Base-by-base conservation (phyloP, 2,113 vertebrate species). In the Rhabdornis inornatus region DNA sequence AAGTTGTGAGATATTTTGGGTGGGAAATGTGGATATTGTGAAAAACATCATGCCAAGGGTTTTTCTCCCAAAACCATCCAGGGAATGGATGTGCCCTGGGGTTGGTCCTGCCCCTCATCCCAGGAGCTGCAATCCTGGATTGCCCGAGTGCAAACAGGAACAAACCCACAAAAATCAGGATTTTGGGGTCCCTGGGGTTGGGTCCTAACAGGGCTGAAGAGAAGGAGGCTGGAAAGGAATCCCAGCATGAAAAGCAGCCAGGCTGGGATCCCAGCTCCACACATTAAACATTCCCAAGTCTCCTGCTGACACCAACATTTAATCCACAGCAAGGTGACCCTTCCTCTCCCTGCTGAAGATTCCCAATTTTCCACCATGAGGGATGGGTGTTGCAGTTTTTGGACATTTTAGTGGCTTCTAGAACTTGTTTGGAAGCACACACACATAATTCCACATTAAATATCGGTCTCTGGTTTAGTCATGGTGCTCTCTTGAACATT, bases 211-310 rank as follows among this genome's bases (percentile, higher is more conserved):
- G 55, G 23, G 5, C 7, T 16, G 27, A 7, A 15, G 39, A 30
- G 52, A 25, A 66, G 13, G 27, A 5, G 35, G 19, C 16, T 18
- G n/a, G 15, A 7, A 44, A 68, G 23, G 65, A 60, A 80, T 17
- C 8, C 1, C 19, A 24, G 1, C 4, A 4, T 10, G 63, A 9
- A 7, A 42, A 68, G 0, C 0, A 14, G 5, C 7, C 23, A 1
- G 10, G 8, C 16, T 59, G 37, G 52, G 80, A 16, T n/a, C 23
- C 40, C 75, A 12, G n/a, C 60, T 44, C 59, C 28, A 11, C 63
- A 17, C 0, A 0, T 2, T 1, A 2, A 11, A 2, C 2, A 33
- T 13, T 8, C 35, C 22, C 1, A 2, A 37, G 16, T 0, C 20
- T 59, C 20, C 45, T 15, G 12, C 60, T 37, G 45, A 20, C 60